Evolutionary conservation across 2,888 invertebrate species (phyloP).

Genomic region (Rhaphigaster nebulosa): DNA sequence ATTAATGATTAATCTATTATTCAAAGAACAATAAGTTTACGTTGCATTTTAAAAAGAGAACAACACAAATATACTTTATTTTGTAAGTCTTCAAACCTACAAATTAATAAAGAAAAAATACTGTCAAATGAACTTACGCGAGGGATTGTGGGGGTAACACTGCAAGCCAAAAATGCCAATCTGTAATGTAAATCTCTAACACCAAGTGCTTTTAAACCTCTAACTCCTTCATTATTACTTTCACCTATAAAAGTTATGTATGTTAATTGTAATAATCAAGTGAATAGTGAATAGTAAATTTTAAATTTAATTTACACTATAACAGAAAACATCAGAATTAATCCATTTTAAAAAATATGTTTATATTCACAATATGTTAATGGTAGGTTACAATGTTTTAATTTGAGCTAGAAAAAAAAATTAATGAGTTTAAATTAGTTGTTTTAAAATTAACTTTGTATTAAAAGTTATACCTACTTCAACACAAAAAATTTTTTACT

Average conservation of each 20-base stretch:
- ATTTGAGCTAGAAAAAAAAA: no score
- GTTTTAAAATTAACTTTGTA: no score
- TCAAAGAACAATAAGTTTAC: not conserved
- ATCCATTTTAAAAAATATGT: no score
- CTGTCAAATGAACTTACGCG: constrained; percentile 71
- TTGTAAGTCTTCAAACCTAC: not conserved
- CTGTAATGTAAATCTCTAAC: constrained; percentile 88
- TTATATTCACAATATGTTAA: no score
- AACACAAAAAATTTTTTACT: not conserved
- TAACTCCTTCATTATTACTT: constrained; percentile 86
- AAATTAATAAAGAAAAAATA: not conserved
- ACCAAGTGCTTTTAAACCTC: constrained; percentile 88
- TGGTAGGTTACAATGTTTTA: no score
- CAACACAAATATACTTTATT: not conserved
- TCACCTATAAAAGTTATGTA: constrained; percentile 70
- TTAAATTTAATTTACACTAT: no score
- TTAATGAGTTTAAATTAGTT: no score
- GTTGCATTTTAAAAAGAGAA: not conserved
- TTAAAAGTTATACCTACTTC: no score
- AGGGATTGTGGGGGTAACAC: constrained; percentile 87
- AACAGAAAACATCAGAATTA: no score
- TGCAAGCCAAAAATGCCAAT: constrained; percentile 94
- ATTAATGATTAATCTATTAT: not conserved
- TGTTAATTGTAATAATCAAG: not conserved
- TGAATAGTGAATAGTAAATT: no score